phyloP scores from a whole-genome alignment of 1,140 invertebrate genomes.

The Sycobia sp. region DNA sequence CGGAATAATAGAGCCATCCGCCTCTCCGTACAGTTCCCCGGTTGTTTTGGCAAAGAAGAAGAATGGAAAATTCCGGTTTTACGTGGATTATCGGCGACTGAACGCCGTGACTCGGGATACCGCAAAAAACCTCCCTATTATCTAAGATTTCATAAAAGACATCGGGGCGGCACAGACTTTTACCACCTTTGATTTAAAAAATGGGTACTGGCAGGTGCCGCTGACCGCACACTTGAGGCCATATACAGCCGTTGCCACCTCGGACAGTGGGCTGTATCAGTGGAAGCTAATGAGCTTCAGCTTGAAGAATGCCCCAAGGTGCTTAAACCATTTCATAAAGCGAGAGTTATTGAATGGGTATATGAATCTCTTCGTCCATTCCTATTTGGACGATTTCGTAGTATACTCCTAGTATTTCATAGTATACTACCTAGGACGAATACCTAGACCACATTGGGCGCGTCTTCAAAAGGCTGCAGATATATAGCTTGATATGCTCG shows the following conservation, averaged over 20 bases:
- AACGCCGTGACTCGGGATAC: constrained; percentile 23
- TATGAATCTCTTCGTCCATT: no score
- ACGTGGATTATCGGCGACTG: constrained; percentile 23
- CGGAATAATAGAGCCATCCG: constrained; percentile 21
- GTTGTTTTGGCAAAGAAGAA: constrained; percentile 25
- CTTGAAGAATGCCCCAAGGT: not conserved
- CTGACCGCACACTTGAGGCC: not conserved
- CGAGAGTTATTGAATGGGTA: not conserved
- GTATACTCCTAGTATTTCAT: no score
- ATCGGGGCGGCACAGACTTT: constrained; percentile 18
- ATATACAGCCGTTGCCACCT: constrained; percentile 13
- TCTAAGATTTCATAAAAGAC: constrained; percentile 24
- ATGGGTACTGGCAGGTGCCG: constrained; percentile 32
- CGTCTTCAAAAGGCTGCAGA: no score
- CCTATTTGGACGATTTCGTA: no score
- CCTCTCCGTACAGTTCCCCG: constrained; percentile 16
- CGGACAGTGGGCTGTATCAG: constrained; percentile 12
- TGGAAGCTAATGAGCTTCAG: constrained; percentile 20
- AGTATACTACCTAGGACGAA: no score
- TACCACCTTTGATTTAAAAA: constrained; percentile 19
- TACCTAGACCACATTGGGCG: no score
- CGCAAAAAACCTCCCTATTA: constrained; percentile 9
- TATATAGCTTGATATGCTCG: no score
- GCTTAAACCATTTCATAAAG: not conserved
- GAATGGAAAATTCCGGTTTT: constrained; percentile 16